Conservation (phyloP, 2,888 invertebrate species). For the Drosophila rubida region DNA sequence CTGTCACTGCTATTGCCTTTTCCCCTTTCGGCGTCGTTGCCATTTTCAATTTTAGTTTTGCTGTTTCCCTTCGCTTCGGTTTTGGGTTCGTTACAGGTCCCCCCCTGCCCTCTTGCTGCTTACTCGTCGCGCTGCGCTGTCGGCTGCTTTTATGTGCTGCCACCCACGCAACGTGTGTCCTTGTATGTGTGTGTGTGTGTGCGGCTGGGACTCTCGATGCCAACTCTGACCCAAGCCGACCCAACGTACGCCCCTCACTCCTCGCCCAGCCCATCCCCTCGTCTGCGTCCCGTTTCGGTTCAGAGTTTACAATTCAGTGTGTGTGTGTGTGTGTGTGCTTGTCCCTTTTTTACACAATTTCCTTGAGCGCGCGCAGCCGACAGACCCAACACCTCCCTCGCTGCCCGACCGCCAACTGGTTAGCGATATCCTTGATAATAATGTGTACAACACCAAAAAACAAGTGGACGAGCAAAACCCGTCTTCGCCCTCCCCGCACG, state of each 20-base stretch:
- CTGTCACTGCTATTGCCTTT: slow-evolving; percentile 38
- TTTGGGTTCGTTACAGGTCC: slow-evolving; percentile 63
- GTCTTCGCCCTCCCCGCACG: neutral
- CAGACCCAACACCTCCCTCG: slow-evolving; percentile 30
- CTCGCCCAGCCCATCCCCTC: too few species aligned
- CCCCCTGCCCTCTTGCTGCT: neutral
- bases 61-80: slow-evolving; percentile 55
- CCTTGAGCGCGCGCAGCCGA: slow-evolving; percentile 61
- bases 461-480: slow-evolving; percentile 51
- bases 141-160: slow-evolving; percentile 17
- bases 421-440: slow-evolving; percentile 65
- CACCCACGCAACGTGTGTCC: slow-evolving; percentile 72
- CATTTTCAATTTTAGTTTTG: slow-evolving; percentile 77
- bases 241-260: slow-evolving; percentile 5
- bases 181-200: slow-evolving; percentile 54
- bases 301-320: slow-evolving; percentile 51
- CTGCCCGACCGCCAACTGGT: slow-evolving; percentile 35
- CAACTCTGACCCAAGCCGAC: slow-evolving; percentile 17
- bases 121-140: neutral
- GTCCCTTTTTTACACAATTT: slow-evolving; percentile 64
- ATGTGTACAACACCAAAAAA: slow-evolving; percentile 56
- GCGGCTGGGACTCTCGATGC: slow-evolving; percentile 40
- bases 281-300: slow-evolving; percentile 52
- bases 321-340: slow-evolving; percentile 15
- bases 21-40: slow-evolving; percentile 59